Percentiles rank a stretch among this genome's conserved stretches.
phyloP scores from a whole-genome alignment of 2,113 vertebrate species.

The Scomber scombrus region DNA sequence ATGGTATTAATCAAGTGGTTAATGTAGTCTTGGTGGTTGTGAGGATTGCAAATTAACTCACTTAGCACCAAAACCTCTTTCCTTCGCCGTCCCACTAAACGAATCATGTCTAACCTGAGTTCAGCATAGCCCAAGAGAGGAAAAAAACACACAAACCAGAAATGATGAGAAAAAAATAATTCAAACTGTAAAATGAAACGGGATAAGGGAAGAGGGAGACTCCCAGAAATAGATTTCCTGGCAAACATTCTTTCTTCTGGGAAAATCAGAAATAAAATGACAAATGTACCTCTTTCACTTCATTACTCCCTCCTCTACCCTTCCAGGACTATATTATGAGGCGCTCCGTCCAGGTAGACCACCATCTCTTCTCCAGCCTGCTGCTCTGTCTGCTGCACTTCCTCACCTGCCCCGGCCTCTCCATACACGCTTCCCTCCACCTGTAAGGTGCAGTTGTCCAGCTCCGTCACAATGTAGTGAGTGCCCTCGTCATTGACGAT shows the following conservation, averaged over 20 bases:
- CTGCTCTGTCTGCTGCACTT: conserved; percentile 67
- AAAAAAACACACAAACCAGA: neutral
- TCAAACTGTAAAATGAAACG: neutral
- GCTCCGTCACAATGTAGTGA: conserved; percentile 96
- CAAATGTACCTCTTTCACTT: neutral
- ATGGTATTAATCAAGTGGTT: conserved; percentile 19
- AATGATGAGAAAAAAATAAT: neutral
- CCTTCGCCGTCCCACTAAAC: conserved; percentile 6
- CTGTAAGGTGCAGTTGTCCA: conserved; percentile 89
- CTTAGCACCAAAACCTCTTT: conserved; percentile 42
- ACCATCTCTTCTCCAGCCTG: conserved; percentile 87
- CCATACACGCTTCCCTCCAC: conserved; percentile 87
- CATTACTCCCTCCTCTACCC: conserved; percentile 34
- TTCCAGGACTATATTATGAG: conserved; percentile 78
- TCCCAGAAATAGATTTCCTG: neutral
- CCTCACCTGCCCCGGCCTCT: conserved; percentile 24
- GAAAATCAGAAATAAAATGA: neutral
- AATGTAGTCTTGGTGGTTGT: conserved; percentile 23
- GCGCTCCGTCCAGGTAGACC: conserved; percentile 88
- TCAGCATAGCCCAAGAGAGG: conserved; percentile 36
- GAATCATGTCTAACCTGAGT: conserved; percentile 65
- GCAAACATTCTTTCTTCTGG: conserved; percentile 6
- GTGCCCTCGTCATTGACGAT: conserved; percentile 96
- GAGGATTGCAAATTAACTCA: conserved; percentile 30
- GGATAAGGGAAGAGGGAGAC: neutral